Percentiles rank a stretch among this genome's conserved stretches.
Conservation (phyloP, 2,113 vertebrate genomes). For the Gorsachius goisagi region DNA sequence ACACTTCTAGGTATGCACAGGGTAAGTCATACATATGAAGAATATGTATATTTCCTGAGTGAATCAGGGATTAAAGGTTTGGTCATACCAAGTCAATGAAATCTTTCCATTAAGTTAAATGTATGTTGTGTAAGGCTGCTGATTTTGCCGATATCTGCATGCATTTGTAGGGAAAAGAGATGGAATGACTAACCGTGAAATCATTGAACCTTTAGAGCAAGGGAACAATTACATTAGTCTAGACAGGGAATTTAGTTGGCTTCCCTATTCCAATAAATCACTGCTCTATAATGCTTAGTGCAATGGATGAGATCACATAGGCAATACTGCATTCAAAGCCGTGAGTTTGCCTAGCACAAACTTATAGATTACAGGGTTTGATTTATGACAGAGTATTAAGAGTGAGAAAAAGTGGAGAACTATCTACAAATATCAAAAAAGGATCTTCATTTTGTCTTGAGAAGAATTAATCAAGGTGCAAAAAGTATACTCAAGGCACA, state of each 20-base stretch:
- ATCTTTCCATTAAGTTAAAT: not conserved
- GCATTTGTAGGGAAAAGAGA: not conserved
- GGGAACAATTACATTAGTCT: constrained; percentile 33
- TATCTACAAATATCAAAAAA: not conserved
- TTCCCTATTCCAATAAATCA: constrained; percentile 44
- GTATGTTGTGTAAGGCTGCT: not conserved
- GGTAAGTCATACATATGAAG: not conserved
- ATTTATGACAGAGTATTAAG: constrained; percentile 17
- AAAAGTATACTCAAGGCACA: not conserved
- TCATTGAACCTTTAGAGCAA: constrained; percentile 1
- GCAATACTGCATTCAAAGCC: not conserved
- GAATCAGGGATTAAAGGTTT: not conserved
- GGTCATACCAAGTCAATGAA: not conserved
- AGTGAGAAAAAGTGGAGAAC: not conserved
- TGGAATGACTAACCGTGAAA: not conserved
- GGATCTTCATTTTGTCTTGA: not conserved
- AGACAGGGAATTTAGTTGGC: constrained; percentile 30
- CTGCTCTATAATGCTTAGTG: not conserved
- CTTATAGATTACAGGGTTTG: not conserved
- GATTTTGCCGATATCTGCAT: not conserved
- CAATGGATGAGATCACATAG: constrained; percentile 3
- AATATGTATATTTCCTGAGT: not conserved
- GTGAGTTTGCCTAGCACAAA: not conserved
- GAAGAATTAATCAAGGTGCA: not conserved
- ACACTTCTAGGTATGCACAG: not conserved